Conservation (phyloP, 2,797 vertebrate species). For the Babyrousa celebensis region DNA sequence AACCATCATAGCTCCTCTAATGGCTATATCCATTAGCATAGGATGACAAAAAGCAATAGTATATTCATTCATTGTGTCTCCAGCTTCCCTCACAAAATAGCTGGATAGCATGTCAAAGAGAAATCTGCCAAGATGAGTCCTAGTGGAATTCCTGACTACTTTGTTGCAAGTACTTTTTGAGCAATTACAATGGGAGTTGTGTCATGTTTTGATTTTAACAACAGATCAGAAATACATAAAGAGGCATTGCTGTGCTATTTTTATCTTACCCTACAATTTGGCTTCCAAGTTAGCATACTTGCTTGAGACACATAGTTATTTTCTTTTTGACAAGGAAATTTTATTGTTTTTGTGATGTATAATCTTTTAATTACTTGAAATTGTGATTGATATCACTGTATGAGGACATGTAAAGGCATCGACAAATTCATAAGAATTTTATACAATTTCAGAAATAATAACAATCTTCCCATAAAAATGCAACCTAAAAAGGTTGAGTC, state of each 20-base stretch:
- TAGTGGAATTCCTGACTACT: not conserved
- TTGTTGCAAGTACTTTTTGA: not conserved
- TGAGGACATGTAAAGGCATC: not conserved
- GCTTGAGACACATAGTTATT: not conserved
- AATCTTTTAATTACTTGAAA: not conserved
- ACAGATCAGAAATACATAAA: not conserved
- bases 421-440: not conserved
- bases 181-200: not conserved
- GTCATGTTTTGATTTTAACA: not conserved
- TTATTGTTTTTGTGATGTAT: not conserved
- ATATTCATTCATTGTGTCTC: not conserved
- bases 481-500: not conserved
- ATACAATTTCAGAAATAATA: not conserved
- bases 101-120: not conserved
- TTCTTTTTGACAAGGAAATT: not conserved
- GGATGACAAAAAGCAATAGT: not conserved
- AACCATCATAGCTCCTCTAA: not conserved
- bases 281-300: not conserved
- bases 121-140: not conserved
- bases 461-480: not conserved
- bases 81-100: not conserved
- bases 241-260: slow-evolving; percentile 10
- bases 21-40: not conserved
- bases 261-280: not conserved
- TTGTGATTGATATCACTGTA: not conserved